Percentiles rank a stretch among this genome's conserved stretches.
These are phyloP conservation scores for Pavo muticus DNA, from an alignment of 2,113 vertebrate species.

Conservation along the genomic window DNA sequence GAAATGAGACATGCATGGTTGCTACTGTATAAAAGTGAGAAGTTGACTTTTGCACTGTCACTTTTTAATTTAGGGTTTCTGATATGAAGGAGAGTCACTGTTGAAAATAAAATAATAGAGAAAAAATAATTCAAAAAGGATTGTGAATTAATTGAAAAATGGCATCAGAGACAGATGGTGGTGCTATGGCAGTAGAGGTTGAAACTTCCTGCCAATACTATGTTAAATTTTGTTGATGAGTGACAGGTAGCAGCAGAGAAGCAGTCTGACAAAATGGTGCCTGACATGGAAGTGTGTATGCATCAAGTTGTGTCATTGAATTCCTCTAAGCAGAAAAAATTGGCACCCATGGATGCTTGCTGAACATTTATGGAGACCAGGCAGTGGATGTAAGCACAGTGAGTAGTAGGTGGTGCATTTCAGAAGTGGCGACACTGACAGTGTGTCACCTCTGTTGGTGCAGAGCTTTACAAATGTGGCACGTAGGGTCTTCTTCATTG, in stretches of 20 bases:
- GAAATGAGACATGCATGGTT: neutral
- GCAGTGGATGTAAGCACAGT: too few relatives aligned
- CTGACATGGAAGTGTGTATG: too few relatives aligned
- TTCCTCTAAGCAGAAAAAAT: neutral
- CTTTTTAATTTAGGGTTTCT: neutral
- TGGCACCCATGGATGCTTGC: too few relatives aligned
- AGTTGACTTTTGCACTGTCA: neutral
- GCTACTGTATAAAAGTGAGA: neutral
- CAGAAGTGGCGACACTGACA: neutral
- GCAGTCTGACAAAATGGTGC: too few relatives aligned
- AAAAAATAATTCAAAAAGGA: neutral
- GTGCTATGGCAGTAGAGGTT: neutral
- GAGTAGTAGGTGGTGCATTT: neutral
- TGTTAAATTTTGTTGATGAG: neutral
- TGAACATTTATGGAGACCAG: neutral
- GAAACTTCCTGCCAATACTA: neutral
- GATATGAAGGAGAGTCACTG: neutral
- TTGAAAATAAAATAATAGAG: neutral
- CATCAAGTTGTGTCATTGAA: neutral
- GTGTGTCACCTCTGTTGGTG: neutral
- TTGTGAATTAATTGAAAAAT: neutral
- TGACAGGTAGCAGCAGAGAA: neutral
- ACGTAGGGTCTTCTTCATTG: too few relatives aligned
- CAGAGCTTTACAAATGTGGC: neutral
- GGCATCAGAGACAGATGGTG: neutral